Base-by-base conservation (phyloP, 2,797 vertebrate genomes). In the Rousettus madagascariensis region DNA sequence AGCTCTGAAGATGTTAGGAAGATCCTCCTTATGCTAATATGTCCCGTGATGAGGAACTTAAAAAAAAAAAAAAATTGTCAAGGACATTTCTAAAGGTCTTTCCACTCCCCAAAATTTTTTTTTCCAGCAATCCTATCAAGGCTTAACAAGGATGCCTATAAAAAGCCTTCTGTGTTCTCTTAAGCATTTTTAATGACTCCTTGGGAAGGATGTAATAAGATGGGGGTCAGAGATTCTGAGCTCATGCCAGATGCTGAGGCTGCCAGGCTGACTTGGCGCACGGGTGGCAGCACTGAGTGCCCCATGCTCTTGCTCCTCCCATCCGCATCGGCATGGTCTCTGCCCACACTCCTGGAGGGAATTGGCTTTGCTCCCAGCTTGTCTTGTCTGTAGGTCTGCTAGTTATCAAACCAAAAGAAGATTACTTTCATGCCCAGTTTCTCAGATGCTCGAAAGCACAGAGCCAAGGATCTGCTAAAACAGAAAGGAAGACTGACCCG, bases 81-180 rank as follows among this genome's bases (percentile, higher is more conserved):
- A 78, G 71, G 57, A 24, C 93, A 85, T 96, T 91, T 95, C 95
- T 94, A 72, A 97, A 97, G 95, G 95, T 94, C 86, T 96, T 97
- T 43, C 97, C 95, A 97, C 87, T 96, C 92, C 91, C 94, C 91
- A 94, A 96, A 97, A 97, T 95, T 95, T 96, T 97, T 78, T 97
- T 97, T 98, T 97, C 96, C 96, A 94, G 93, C 97, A 97, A 96
- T 91, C 94, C 22, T 85, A 96, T 92, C 33, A 49, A 97, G 93
- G 57, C 96, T 1, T 95, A 97, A 97, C 95, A 85, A 90, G 69
- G 84, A 79, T 87, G 96, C 90, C 97, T 98, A 97, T 98, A 98
- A 98, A 98, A 98, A 98, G 97, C 95, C 77, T 85, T 94, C 96
- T 97, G 74, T 68, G 26, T 69, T 91, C 61, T 51, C 94, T 90